A percentile compares a stretch with the other conserved stretches of the same genome.
phyloP scores from a whole-genome alignment of 2,888 invertebrate genomes.

The Amblyjoppa fuscipennis region DNA sequence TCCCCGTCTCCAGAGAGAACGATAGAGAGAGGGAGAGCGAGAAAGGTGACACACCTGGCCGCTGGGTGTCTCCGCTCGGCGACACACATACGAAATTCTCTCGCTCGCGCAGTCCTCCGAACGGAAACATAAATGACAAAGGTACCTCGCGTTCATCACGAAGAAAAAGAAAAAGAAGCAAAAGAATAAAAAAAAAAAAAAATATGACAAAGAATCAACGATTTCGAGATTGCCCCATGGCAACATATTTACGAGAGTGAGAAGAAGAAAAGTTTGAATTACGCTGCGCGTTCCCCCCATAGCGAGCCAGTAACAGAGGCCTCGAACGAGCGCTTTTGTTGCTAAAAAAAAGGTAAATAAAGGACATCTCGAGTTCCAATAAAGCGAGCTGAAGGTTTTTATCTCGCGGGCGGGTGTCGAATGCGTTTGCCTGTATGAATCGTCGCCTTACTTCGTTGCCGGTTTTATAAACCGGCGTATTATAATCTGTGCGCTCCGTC shows the following conservation, averaged over 20 bases:
- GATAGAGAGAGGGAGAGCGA: neutral
- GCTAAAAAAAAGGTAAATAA: slow-evolving; percentile 39
- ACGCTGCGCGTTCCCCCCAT: slow-evolving; percentile 58
- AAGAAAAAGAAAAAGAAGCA: slow-evolving; percentile 14
- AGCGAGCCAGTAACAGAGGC: slow-evolving; percentile 75
- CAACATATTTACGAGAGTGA: slow-evolving; percentile 22
- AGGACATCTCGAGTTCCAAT: slow-evolving; percentile 67
- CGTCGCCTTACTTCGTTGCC: slow-evolving; percentile 33
- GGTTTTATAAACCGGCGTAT: slow-evolving; percentile 13
- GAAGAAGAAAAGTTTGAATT: slow-evolving; percentile 55
- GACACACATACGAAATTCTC: slow-evolving; percentile 32
- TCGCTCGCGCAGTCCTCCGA: slow-evolving; percentile 77
- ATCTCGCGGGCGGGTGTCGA: slow-evolving; percentile 75
- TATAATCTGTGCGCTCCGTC: slow-evolving; percentile 26
- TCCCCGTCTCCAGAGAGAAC: slow-evolving; percentile 42
- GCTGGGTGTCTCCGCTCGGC: slow-evolving; percentile 75
- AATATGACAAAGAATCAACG: slow-evolving; percentile 67
- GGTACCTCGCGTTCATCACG: slow-evolving; percentile 66
- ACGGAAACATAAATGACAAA: slow-evolving; percentile 83
- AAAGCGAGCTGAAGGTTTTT: slow-evolving; percentile 54
- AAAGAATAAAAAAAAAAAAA: slow-evolving; percentile 4
- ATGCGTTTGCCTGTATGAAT: slow-evolving; percentile 62
- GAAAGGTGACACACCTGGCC: slow-evolving; percentile 79
- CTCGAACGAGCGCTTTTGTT: slow-evolving; percentile 52
- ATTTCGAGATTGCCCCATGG: slow-evolving; percentile 59